Conservation (phyloP, 2,797 vertebrate genomes). For the Chanos chanos region DNA sequence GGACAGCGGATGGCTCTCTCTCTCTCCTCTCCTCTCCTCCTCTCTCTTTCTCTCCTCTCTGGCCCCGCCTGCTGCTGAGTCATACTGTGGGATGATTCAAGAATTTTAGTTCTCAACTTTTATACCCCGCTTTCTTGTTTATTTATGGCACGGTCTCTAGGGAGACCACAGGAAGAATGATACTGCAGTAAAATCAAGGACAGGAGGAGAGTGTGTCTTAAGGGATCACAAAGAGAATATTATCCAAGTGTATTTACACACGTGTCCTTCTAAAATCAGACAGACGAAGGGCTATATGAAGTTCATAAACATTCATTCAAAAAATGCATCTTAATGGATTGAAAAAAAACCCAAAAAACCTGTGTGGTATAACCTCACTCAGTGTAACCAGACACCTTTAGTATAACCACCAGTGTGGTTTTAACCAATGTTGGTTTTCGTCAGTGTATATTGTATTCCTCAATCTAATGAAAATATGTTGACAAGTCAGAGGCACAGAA, state of each 20-base stretch:
- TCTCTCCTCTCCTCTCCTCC: not conserved
- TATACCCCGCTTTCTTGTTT: conserved; percentile 20
- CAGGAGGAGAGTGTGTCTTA: not conserved
- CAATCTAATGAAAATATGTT: conserved; percentile 43
- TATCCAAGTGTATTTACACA: no score
- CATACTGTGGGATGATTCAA: conserved; percentile 35
- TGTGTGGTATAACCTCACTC: no score
- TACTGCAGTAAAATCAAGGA: conserved; percentile 17
- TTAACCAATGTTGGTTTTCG: not conserved
- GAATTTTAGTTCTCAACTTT: conserved; percentile 13
- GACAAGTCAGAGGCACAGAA: conserved; percentile 33
- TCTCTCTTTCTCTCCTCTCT: not conserved
- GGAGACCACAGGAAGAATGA: conserved; percentile 44
- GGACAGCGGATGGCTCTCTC: not conserved
- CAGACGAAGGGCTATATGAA: no score
- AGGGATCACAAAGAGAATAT: not conserved
- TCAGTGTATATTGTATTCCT: conserved; percentile 1
- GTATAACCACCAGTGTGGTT: no score
- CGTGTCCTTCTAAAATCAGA: no score
- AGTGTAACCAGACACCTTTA: no score
- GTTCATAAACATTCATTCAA: no score
- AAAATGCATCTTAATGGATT: no score
- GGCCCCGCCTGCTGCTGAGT: conserved; percentile 32
- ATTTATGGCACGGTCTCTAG: conserved; percentile 39
- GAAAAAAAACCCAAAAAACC: no score